phyloP scores from a whole-genome alignment of 2,113 vertebrate genomes.

The Oceanites oceanicus region DNA sequence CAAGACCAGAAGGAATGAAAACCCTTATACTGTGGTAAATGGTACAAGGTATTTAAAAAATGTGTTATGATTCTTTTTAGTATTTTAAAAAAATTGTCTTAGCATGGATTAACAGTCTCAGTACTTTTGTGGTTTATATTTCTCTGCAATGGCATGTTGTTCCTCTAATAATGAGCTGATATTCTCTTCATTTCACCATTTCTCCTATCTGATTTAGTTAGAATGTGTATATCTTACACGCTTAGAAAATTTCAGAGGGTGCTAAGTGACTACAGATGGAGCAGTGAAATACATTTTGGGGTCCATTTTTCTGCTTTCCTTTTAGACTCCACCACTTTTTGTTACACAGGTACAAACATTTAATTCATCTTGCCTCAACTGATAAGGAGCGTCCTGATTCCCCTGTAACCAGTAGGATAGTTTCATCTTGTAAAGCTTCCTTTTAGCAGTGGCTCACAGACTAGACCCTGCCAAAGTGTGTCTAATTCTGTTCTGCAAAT shows the following conservation, averaged over 20 bases:
- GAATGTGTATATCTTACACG: not conserved
- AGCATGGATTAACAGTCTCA: not conserved
- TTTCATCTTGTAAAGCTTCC: not conserved
- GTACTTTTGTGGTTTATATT: not conserved
- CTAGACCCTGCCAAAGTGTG: not conserved
- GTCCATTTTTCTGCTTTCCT: not conserved
- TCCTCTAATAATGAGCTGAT: not conserved
- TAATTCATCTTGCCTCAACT: not conserved
- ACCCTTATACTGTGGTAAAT: not conserved
- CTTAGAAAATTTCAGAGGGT: not conserved
- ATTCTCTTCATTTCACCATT: not conserved
- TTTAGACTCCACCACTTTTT: not conserved
- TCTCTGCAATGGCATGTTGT: not conserved
- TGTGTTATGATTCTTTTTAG: not conserved
- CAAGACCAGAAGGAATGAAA: not conserved
- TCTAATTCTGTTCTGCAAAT: not conserved
- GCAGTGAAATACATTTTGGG: not conserved
- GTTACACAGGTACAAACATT: not conserved
- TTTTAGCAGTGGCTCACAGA: not conserved
- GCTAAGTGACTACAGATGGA: not conserved
- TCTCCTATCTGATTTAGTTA: not conserved
- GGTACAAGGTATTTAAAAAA: not conserved
- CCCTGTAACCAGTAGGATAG: not conserved
- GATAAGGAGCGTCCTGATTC: not conserved
- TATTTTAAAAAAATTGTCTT: not conserved